Evolutionary conservation across 2,888 invertebrate species (phyloP).

Genomic region (Nezara viridula): DNA sequence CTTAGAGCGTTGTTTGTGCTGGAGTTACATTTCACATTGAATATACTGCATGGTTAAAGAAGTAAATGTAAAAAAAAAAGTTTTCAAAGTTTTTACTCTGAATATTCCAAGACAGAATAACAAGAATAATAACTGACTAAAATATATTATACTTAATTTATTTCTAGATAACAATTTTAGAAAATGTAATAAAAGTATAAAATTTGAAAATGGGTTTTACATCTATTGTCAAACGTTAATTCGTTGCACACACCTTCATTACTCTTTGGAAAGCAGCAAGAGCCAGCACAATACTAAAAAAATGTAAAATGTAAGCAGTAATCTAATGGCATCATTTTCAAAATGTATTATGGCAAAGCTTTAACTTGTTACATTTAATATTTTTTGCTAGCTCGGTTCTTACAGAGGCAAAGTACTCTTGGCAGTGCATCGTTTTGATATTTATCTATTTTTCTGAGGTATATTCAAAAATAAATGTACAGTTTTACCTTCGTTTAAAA

Average conservation of each 20-base stretch:
- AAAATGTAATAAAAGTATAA: constrained; percentile 57
- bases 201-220: constrained; percentile 50
- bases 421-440: constrained; percentile 57
- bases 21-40: background rate
- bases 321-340: constrained; percentile 15
- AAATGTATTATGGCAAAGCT: background rate
- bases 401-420: constrained; percentile 22
- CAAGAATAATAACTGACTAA: constrained; percentile 1
- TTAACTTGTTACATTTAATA: background rate
- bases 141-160: constrained; percentile 45
- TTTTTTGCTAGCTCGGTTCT: constrained; percentile 12
- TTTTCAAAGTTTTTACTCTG: background rate
- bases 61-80: background rate
- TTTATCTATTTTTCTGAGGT: constrained; percentile 41
- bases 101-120: background rate
- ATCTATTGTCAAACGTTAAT: constrained; percentile 55
- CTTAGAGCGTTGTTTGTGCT: background rate
- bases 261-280: constrained; percentile 23
- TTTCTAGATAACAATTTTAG: constrained; percentile 48
- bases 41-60: background rate
- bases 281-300: constrained; percentile 4
- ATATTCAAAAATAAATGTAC: constrained; percentile 28
- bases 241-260: constrained; percentile 40
- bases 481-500: constrained; percentile 27
- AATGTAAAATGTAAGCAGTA: constrained; percentile 39